These are phyloP conservation scores for Pampusana beccarii DNA, from an alignment of 2,113 vertebrate genomes.

Conservation along the genomic window DNA sequence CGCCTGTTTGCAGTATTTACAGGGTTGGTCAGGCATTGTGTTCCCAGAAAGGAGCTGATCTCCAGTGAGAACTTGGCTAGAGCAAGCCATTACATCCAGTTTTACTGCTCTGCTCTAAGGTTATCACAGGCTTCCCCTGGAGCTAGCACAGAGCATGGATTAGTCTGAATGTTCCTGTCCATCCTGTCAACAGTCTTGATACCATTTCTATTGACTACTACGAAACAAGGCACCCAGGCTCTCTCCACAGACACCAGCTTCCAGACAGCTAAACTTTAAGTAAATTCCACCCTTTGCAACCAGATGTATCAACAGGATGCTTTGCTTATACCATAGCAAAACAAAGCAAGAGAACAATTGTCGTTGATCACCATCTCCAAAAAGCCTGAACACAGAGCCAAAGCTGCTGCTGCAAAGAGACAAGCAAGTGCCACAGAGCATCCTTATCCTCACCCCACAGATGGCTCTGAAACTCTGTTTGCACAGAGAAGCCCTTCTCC, in stretches of 20 bases:
- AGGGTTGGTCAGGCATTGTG: background rate
- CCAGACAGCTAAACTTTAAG: background rate
- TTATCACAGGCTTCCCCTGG: background rate
- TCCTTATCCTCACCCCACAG: background rate
- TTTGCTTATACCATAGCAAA: background rate
- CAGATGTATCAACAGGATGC: background rate
- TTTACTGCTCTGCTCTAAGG: background rate
- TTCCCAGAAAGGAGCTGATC: conserved; percentile 21
- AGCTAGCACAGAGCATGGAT: background rate
- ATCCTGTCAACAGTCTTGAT: background rate
- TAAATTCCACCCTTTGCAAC: background rate
- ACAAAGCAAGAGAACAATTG: background rate
- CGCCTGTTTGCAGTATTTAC: background rate
- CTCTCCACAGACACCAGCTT: background rate
- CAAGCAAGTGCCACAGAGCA: background rate
- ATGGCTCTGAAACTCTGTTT: background rate
- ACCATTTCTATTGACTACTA: background rate
- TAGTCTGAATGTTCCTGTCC: background rate
- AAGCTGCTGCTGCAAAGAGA: background rate
- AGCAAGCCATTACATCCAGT: background rate
- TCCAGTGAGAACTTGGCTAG: background rate
- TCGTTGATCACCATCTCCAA: background rate
- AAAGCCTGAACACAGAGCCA: background rate
- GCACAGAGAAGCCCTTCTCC: background rate
- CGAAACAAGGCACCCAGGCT: background rate